Conservation (phyloP, 1,140 invertebrate species). For the Euura lappo region DNA sequence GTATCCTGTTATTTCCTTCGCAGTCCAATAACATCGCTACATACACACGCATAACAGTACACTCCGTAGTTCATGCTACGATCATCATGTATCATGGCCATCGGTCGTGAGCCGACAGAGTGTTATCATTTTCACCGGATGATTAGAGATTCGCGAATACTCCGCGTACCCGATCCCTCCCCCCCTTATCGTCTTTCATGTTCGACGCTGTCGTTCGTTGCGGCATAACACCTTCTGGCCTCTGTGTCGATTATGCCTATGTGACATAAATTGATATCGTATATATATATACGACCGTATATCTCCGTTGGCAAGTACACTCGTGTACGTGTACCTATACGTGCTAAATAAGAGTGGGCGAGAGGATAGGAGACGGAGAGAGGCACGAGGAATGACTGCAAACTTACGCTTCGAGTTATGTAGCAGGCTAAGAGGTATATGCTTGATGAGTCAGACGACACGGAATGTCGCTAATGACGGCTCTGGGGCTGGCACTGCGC, state of each 20-base stretch:
- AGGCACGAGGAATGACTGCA: slow-evolving; percentile 5
- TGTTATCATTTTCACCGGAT: background rate
- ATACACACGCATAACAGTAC: slow-evolving; percentile 45
- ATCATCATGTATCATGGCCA: background rate
- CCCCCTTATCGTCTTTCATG: too few species aligned
- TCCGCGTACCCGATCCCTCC: background rate
- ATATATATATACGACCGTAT: background rate
- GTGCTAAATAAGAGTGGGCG: background rate
- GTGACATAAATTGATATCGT: background rate
- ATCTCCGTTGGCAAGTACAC: too few species aligned
- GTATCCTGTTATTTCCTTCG: slow-evolving; percentile 62
- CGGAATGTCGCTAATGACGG: slow-evolving; percentile 49
- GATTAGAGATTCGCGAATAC: background rate
- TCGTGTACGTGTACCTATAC: background rate
- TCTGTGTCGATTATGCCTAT: background rate
- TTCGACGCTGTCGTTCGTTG: too few species aligned
- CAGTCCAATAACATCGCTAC: slow-evolving; percentile 40
- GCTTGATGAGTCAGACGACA: slow-evolving; percentile 42
- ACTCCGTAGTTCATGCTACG: background rate
- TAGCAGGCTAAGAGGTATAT: slow-evolving; percentile 20
- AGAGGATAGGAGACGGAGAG: background rate
- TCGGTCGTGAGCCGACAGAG: background rate
- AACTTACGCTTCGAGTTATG: slow-evolving; percentile 12
- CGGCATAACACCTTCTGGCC: too few species aligned
- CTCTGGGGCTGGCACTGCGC: background rate